These are phyloP conservation scores for Halichoeres trimaculatus DNA, from an alignment of 2,113 vertebrate species.

Conservation along the genomic window DNA sequence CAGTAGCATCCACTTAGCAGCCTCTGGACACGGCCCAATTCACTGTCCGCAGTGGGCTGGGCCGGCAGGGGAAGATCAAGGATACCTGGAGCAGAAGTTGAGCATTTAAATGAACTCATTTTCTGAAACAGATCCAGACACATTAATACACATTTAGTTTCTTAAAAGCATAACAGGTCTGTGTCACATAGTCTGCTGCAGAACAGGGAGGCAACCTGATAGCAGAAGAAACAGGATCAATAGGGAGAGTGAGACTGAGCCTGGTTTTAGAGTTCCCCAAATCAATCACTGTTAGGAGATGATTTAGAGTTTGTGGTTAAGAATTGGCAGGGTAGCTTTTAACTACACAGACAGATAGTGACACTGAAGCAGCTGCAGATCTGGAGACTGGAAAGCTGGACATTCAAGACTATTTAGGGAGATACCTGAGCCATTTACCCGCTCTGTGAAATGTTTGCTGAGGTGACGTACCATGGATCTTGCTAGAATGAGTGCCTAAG, in stretches of 20 bases:
- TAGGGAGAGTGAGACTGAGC: constrained; percentile 65
- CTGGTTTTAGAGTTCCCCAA: constrained; percentile 72
- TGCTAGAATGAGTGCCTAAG: background rate
- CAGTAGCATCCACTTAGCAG: constrained; percentile 76
- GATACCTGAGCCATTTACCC: background rate
- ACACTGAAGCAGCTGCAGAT: constrained; percentile 28
- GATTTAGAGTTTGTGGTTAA: constrained; percentile 67
- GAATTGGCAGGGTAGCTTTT: constrained; percentile 62
- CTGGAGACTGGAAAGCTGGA: constrained; percentile 15
- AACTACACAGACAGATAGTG: constrained; percentile 59
- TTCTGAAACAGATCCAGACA: constrained; percentile 61
- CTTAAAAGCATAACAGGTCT: constrained; percentile 46
- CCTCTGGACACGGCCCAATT: constrained; percentile 72
- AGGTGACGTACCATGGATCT: background rate
- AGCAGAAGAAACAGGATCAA: constrained; percentile 68
- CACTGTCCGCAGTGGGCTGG: constrained; percentile 53
- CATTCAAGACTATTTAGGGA: background rate
- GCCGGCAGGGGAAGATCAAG: constrained; percentile 18
- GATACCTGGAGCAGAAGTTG: constrained; percentile 39
- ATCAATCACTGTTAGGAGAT: constrained; percentile 76
- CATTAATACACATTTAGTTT: constrained; percentile 66
- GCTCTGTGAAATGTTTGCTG: too few relatives aligned
- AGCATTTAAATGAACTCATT: constrained; percentile 60
- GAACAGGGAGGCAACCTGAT: constrained; percentile 63
- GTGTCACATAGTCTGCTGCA: constrained; percentile 51